Percentiles rank a stretch among this genome's conserved stretches.
phyloP scores from a whole-genome alignment of 2,888 invertebrate species.

The Aphidius colemani region DNA sequence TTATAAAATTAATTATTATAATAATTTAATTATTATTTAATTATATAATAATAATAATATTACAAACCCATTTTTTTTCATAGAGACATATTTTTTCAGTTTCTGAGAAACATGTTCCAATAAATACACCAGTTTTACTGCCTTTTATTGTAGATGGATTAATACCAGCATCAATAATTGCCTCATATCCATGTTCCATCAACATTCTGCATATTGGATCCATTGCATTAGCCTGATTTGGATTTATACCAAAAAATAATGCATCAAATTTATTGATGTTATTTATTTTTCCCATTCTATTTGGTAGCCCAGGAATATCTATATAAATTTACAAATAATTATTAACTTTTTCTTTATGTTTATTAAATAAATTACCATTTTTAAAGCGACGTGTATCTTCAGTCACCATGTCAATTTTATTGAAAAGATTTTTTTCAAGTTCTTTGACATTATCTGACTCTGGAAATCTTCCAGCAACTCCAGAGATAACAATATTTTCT shows the following conservation, averaged over 20 bases:
- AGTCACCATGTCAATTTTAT: constrained; percentile 74
- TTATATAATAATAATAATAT: constrained; percentile 22
- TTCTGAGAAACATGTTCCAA: constrained; percentile 75
- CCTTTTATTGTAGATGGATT: constrained; percentile 72
- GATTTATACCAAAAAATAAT: constrained; percentile 63
- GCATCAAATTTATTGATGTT: constrained; percentile 71
- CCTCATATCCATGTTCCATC: constrained; percentile 68
- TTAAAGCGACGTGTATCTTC: constrained; percentile 59
- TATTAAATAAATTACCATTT: constrained; percentile 35
- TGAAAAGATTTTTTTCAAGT: constrained; percentile 72
- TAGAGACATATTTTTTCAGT: constrained; percentile 74
- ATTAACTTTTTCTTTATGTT: not conserved
- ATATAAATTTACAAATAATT: constrained; percentile 11
- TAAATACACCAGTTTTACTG: constrained; percentile 73
- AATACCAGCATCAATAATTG: constrained; percentile 61
- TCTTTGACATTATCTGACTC: constrained; percentile 76
- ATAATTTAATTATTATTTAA: too few relatives aligned
- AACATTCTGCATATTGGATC: constrained; percentile 68
- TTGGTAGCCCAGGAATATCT: constrained; percentile 73
- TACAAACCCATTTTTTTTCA: constrained; percentile 67
- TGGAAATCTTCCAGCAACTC: constrained; percentile 76
- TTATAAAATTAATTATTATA: too few relatives aligned
- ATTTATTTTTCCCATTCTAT: constrained; percentile 73
- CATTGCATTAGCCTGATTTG: constrained; percentile 64
- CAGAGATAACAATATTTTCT: constrained; percentile 71